Evolutionary conservation across 2,113 vertebrate species (phyloP), one percentile per base, ranked within the genome.

Genomic region (Ophthalmolycus amberensis): DNA sequence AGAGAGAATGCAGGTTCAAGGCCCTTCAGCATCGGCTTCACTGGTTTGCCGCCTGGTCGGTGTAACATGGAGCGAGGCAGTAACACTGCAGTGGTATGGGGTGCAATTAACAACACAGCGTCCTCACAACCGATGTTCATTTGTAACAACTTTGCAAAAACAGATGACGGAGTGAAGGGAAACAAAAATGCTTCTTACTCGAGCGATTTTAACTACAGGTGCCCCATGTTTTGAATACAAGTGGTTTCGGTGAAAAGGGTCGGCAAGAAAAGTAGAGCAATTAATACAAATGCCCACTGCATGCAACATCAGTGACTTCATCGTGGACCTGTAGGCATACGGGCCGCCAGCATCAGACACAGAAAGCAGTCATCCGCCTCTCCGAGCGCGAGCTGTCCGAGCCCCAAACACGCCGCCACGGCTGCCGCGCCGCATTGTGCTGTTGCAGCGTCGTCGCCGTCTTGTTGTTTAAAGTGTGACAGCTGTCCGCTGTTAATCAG

Each of bases 401-500:
- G 71, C 72, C 37, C 14, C 46, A 27, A 22, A 59, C 74, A 29
- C 20, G 3, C 46, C 25, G 32, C 48, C 48, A 22, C 42, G 9
- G 79, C 56, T 46, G 60, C 71, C 32, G 22, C 2, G 72, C 80
- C 44, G 79, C 84, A 52, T 66, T 78, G 75, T 68, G 69, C 66
- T 69, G 25, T 73, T 71, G 56, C 54, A 12, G 54, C 54, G 11
- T 4, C 15, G 52, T 54, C 22, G 42, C 85, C 82, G 85, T 89
- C 80, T 80, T 88, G 89, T 91, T 88, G 85, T 90, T 86, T 87
- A 85, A 85, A 90, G 90, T 86, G 86, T 85, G 87, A 92, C 91
- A 91, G 91, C 90, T 92, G 91, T 88, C 88, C 82, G 52, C 80
- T 88, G 92, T 91, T 92, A 91, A 90, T 93, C 92, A 77, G 90